phyloP scores from a whole-genome alignment of 2,113 vertebrate species.

The Osmerus mordax region DNA sequence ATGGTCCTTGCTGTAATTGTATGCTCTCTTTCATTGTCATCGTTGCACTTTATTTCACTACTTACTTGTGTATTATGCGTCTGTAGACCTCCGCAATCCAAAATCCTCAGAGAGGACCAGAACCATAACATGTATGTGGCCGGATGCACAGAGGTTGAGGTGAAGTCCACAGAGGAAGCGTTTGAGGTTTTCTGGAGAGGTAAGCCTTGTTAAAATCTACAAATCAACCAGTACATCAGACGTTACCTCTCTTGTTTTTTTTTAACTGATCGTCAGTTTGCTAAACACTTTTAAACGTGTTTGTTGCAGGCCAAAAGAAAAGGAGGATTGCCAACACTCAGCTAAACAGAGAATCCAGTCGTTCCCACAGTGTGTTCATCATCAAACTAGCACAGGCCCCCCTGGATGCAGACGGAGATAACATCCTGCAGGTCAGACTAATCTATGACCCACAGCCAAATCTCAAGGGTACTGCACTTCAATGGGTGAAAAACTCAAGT shows the following conservation, averaged over 20 bases:
- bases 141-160: conserved; percentile 92
- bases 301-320: conserved; percentile 73
- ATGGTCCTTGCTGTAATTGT: neutral
- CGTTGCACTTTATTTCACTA: conserved; percentile 15
- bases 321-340: conserved; percentile 85
- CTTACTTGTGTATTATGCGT: neutral
- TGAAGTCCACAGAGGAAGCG: conserved; percentile 94
- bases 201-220: conserved; percentile 67
- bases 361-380: conserved; percentile 94
- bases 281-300: neutral
- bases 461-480: neutral
- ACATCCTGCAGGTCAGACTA: conserved; percentile 83
- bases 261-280: conserved; percentile 42
- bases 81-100: conserved; percentile 89
- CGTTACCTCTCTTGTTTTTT: conserved; percentile 1
- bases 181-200: conserved; percentile 98
- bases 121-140: conserved; percentile 97
- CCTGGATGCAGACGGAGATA: conserved; percentile 90
- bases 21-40: neutral
- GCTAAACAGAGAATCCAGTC: conserved; percentile 93
- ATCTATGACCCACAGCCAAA: no score
- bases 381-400: conserved; percentile 93
- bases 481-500: neutral
- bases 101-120: conserved; percentile 89
- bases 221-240: neutral